Percentiles rank a stretch among this genome's conserved stretches.
Evolutionary conservation across 2,888 invertebrate species (phyloP).

Genomic region (Eupithecia insigniata): DNA sequence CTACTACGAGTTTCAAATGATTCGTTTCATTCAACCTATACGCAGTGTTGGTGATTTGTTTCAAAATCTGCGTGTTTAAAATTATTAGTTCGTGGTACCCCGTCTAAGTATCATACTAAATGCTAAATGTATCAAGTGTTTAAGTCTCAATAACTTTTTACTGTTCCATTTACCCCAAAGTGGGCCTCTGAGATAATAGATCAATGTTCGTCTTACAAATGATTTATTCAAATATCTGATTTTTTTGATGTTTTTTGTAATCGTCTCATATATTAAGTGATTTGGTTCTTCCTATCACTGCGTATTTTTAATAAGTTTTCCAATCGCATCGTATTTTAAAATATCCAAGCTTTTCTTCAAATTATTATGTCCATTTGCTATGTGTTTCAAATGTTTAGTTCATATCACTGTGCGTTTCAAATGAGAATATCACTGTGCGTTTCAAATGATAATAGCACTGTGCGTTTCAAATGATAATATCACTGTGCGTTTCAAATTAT

Average conservation of each 20-base stretch:
- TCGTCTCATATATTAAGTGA: neutral
- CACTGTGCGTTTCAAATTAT: no score
- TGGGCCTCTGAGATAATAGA: neutral
- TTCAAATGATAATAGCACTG: neutral
- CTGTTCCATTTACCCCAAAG: neutral
- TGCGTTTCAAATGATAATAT: neutral
- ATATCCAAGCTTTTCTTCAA: neutral
- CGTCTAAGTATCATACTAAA: no score
- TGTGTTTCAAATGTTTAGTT: neutral
- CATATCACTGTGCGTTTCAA: neutral
- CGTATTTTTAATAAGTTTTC: neutral
- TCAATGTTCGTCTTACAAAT: neutral
- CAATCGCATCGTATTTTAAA: neutral
- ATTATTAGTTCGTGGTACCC: no score
- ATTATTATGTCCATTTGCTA: no score
- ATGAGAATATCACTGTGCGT: neutral
- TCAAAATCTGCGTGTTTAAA: no score
- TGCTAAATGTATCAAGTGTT: neutral
- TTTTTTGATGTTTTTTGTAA: neutral
- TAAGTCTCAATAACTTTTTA: neutral
- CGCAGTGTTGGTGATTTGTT: no score
- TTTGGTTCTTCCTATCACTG: neutral
- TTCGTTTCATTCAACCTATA: no score
- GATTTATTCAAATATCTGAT: neutral
- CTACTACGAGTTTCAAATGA: neutral